A percentile compares a stretch with the other conserved stretches of the same genome.
Conservation (phyloP, 2,888 invertebrate species). For the Dynastes maya region DNA sequence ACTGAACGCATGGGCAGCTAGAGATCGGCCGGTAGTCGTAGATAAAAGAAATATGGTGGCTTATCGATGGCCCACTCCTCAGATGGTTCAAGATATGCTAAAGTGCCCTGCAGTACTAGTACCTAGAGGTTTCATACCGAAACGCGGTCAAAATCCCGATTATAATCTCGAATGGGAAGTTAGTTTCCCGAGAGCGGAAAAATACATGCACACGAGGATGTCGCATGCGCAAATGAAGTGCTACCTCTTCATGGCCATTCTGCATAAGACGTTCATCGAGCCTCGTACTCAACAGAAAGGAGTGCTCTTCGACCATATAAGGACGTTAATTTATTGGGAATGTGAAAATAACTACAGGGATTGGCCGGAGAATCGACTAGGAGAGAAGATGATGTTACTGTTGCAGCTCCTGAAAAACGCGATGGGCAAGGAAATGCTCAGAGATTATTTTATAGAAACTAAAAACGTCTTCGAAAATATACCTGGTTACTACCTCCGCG, state of each 20-base stretch:
- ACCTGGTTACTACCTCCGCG: slow-evolving; percentile 76
- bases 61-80: slow-evolving; percentile 80
- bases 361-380: slow-evolving; percentile 84
- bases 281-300: slow-evolving; percentile 77
- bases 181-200: slow-evolving; percentile 84
- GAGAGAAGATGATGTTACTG: slow-evolving; percentile 78
- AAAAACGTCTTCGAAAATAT: slow-evolving; percentile 84
- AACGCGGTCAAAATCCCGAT: slow-evolving; percentile 75
- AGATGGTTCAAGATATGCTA: slow-evolving; percentile 78
- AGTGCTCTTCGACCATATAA: slow-evolving; percentile 80
- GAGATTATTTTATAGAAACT: slow-evolving; percentile 80
- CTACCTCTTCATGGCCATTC: slow-evolving; percentile 78
- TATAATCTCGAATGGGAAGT: slow-evolving; percentile 85
- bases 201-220: slow-evolving; percentile 81
- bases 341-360: slow-evolving; percentile 79
- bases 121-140: slow-evolving; percentile 80
- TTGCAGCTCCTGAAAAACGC: slow-evolving; percentile 77
- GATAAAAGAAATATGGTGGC: slow-evolving; percentile 74
- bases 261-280: slow-evolving; percentile 84
- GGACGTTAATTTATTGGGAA: slow-evolving; percentile 84
- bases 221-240: slow-evolving; percentile 82
- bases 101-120: slow-evolving; percentile 80
- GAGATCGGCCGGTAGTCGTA: slow-evolving; percentile 74
- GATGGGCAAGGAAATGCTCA: slow-evolving; percentile 76
- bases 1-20: slow-evolving; percentile 80